Base-by-base conservation (phyloP, 2,797 vertebrate genomes). In the Falco novaeseelandiae region DNA sequence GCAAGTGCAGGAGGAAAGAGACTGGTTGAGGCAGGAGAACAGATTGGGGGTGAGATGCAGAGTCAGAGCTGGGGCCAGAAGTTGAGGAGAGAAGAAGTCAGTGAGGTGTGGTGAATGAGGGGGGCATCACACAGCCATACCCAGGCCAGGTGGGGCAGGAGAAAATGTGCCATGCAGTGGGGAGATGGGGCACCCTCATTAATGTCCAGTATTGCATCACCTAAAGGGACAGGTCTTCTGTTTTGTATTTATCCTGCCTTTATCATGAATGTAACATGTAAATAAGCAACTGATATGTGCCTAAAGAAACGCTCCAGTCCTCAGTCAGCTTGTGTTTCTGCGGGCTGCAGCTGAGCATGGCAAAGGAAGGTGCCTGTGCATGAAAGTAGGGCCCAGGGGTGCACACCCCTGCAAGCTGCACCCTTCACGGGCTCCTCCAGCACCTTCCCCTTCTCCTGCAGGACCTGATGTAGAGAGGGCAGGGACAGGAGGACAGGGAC, bases 361-460 rank as follows among this genome's bases (percentile, higher is more conserved):
- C 36, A 63, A 88, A 93, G 21, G 8, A 22, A 52, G 57, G 23
- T n/a, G 7, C 17, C n/a, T 2, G 1, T 10, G 12, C 9, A 8
- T 5, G 12, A 22, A 2, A 27, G 5, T 7, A 9, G 17, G 20
- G 26, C 17, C 13, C n/a, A 72, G 29, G 23, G 29, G 7, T 3
- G 1, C 2, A 6, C 25, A 52, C 10, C 7, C 4, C 10, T 59
- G 10, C 26, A 55, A 26, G 18, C 26, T 52, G 42, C 26, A 20
- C 20, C 51, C 69, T 40, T 17, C 26, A 62, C 16, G 12, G 46
- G 20, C 6, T 61, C 16, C 13, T 73, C 5, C 29, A 70, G 27
- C 1, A 1, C 19, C 46, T 70, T 87, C 5, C 21, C 21, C 42
- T 6, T 36, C 38, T 67, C 54, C 42, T 1, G 0, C 0, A 5